Percentiles rank a stretch among this genome's conserved stretches.
Evolutionary conservation across 2,888 invertebrate genomes (phyloP).

Genomic region (Chamaedrilus cognettii): DNA sequence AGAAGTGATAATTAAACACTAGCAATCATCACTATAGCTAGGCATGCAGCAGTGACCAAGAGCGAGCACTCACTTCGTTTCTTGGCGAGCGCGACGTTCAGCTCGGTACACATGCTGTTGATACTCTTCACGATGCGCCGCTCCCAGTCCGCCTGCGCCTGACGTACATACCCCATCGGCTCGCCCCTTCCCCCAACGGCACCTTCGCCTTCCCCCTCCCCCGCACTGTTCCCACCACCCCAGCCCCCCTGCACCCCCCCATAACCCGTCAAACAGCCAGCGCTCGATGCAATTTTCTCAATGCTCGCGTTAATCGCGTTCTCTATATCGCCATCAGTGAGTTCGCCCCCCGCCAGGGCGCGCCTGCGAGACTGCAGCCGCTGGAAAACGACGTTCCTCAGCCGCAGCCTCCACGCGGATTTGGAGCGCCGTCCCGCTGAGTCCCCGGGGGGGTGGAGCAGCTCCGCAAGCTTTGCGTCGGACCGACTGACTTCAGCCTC

Average conservation of each 20-base stretch:
- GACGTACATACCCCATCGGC: conserved; percentile 28
- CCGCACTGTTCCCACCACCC: background rate
- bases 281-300: too few relatives aligned
- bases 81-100: conserved; percentile 74
- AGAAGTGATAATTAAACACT: background rate
- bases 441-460: too few relatives aligned
- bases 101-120: conserved; percentile 91
- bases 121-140: conserved; percentile 90
- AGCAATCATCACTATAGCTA: background rate
- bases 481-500: conserved; percentile 50
- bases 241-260: background rate
- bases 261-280: background rate
- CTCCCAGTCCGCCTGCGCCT: conserved; percentile 72
- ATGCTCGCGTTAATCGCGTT: background rate
- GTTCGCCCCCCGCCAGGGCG: background rate
- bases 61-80: conserved; percentile 43
- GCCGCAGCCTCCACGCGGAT: conserved; percentile 50
- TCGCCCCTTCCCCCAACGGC: conserved; percentile 22
- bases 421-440: background rate
- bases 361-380: conserved; percentile 45
- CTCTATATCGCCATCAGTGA: background rate
- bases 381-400: conserved; percentile 53
- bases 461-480: conserved; percentile 44
- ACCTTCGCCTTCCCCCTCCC: background rate
- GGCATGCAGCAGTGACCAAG: background rate